These are phyloP conservation scores for Lophius americanus DNA, from an alignment of 2,797 vertebrate species.

Conservation along the genomic window DNA sequence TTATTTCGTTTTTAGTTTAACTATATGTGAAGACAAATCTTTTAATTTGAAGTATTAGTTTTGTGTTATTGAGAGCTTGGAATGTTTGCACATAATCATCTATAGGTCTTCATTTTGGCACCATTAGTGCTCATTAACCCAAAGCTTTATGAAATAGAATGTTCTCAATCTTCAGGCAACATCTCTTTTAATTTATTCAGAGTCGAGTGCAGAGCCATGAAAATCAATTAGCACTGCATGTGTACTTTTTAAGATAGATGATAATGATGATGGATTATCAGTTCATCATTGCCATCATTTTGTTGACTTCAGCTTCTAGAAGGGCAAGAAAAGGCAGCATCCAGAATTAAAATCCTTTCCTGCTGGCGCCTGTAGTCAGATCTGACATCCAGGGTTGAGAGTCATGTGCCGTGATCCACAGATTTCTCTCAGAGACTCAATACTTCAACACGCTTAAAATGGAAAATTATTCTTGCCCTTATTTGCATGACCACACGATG, in stretches of 20 bases:
- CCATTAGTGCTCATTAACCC: background rate
- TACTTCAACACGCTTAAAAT: background rate
- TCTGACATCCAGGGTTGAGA: slow-evolving; percentile 10
- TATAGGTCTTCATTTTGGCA: background rate
- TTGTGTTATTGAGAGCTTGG: background rate
- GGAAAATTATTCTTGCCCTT: slow-evolving; percentile 8
- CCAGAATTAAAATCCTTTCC: background rate
- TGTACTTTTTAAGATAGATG: background rate
- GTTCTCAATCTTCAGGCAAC: background rate
- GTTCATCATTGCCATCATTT: background rate
- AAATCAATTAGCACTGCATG: slow-evolving; percentile 1
- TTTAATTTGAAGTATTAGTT: no score
- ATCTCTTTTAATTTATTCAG: slow-evolving; percentile 1
- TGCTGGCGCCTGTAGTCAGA: background rate
- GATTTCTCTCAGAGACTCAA: slow-evolving; percentile 31
- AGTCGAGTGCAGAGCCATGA: background rate
- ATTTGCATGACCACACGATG: slow-evolving; percentile 22
- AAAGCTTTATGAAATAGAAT: background rate
- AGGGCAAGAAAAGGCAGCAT: background rate
- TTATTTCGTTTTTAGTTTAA: no score
- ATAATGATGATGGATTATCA: background rate
- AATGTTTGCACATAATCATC: background rate
- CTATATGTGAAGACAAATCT: no score
- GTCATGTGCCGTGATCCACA: slow-evolving; percentile 4
- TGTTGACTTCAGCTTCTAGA: background rate